These are phyloP conservation scores for Trichopoda pennipes DNA, from an alignment of 2,888 invertebrate species.

Conservation along the genomic window DNA sequence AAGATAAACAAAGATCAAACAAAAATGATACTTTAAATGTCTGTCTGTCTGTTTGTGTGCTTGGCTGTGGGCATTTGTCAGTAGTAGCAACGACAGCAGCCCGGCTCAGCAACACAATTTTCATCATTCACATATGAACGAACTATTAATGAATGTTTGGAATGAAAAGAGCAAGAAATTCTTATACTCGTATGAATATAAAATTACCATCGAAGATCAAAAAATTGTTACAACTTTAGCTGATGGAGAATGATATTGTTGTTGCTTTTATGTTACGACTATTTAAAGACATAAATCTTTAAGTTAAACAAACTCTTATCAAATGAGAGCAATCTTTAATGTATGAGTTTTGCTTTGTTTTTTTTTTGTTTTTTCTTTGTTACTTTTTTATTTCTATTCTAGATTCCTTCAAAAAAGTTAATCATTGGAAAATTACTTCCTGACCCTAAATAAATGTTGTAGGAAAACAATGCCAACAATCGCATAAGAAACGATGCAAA, in stretches of 20 bases:
- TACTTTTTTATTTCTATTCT: constrained; percentile 14
- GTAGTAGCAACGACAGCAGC: constrained; percentile 34
- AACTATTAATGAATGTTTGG: constrained; percentile 8
- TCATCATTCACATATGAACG: constrained; percentile 46
- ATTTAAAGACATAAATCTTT: constrained; percentile 56
- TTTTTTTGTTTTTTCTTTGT: no score
- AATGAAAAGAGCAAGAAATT: constrained; percentile 18
- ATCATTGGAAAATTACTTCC: constrained; percentile 80
- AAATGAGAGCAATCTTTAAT: constrained; percentile 60
- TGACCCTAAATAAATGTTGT: constrained; percentile 65
- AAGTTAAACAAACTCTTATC: constrained; percentile 60
- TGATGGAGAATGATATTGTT: constrained; percentile 16
- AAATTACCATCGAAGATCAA: constrained; percentile 51
- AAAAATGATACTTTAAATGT: constrained; percentile 53
- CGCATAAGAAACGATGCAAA: constrained; percentile 40
- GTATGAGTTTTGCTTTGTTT: constrained; percentile 12
- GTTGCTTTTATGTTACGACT: not conserved
- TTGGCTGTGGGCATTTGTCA: constrained; percentile 46
- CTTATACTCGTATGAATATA: constrained; percentile 39
- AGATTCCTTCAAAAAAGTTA: constrained; percentile 75
- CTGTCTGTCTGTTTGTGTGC: not conserved
- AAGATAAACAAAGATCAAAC: constrained; percentile 49
- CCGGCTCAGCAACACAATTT: constrained; percentile 25
- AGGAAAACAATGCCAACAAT: constrained; percentile 7
- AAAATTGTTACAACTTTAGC: constrained; percentile 21